Evolutionary conservation across 2,113 vertebrate genomes (phyloP).

Genomic region (Ancistrus triradiatus): DNA sequence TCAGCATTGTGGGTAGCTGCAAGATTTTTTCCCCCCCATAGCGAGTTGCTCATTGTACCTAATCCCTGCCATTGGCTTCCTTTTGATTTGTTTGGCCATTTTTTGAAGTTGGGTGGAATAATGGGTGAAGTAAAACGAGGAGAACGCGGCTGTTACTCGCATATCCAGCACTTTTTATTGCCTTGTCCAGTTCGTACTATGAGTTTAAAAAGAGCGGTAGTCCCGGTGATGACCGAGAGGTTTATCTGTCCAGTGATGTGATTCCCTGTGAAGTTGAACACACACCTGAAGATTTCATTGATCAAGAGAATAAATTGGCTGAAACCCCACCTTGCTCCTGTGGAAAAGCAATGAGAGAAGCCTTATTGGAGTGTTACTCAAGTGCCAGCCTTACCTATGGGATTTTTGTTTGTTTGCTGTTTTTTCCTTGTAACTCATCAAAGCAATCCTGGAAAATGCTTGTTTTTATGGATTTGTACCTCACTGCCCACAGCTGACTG

Average conservation of each 20-base stretch:
- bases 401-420: conserved; percentile 41
- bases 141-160: conserved; percentile 72
- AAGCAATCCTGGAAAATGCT: conserved; percentile 29
- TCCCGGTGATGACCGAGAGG: conserved; percentile 88
- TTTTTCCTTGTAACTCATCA: conserved; percentile 29
- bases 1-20: conserved; percentile 98
- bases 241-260: conserved; percentile 82
- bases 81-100: conserved; percentile 58
- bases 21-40: conserved; percentile 76
- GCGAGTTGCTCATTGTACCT: conserved; percentile 79
- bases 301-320: conserved; percentile 96
- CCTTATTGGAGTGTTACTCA: conserved; percentile 86
- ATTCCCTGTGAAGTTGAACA: conserved; percentile 90
- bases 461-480: conserved; percentile 41
- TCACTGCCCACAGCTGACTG: conserved; percentile 45
- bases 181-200: conserved; percentile 67
- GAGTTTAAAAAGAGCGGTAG: conserved; percentile 82
- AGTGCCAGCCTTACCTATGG: conserved; percentile 76
- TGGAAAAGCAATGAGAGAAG: conserved; percentile 91
- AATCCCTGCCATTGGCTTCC: conserved; percentile 77
- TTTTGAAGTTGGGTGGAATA: conserved; percentile 78
- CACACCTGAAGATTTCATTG: conserved; percentile 96
- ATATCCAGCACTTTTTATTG: conserved; percentile 82
- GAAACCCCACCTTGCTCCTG: conserved; percentile 89
- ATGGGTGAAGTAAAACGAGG: conserved; percentile 61